Base-by-base conservation (phyloP, 30 jellyfish, hydroid and myxozoan species). In the Cassiopea andromeda region DNA sequence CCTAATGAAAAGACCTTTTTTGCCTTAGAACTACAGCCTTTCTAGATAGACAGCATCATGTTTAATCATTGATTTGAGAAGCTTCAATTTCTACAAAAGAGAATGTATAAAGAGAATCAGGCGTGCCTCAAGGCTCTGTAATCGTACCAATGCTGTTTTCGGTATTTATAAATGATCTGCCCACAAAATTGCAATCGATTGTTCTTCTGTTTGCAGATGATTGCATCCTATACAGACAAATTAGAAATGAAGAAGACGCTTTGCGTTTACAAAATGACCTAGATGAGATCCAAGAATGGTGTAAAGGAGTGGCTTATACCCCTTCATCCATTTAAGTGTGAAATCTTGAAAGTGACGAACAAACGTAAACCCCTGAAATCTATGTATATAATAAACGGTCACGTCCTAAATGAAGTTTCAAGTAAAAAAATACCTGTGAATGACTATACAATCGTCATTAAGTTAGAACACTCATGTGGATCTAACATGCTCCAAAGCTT, bases 41-140 rank as follows among this genome's bases (percentile, higher is more conserved):
- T n/a, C n/a, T n/a, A n/a, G n/a, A n/a, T n/a, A n/a, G n/a, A n/a
- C n/a, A n/a, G n/a, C n/a, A n/a, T n/a, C n/a, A n/a, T n/a, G n/a
- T n/a, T n/a, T n/a, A n/a, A n/a, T n/a, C n/a, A n/a, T n/a, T n/a
- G n/a, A n/a, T n/a, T n/a, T n/a, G n/a, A n/a, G n/a, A n/a, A n/a
- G n/a, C n/a, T n/a, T n/a, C n/a, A n/a, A n/a, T n/a, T n/a, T n/a
- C n/a, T n/a, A n/a, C n/a, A n/a, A n/a, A n/a, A n/a, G n/a, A n/a
- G n/a, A n/a, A n/a, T n/a, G n/a, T n/a, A n/a, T n/a, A 70, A 12
- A 58, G 69, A 45, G 48, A 85, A 1, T 69, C 90, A 1, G 81
- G 90, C 3, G 90, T 81, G 44, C 90, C 90, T 2, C 90, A 81
- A 44, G 90, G 90, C 90, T 81, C 90, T 46, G 81, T 81, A 59